Percentiles rank a stretch among this genome's conserved stretches.
phyloP scores from a whole-genome alignment of 2,113 vertebrate genomes.

The Oreocharis arfaki region DNA sequence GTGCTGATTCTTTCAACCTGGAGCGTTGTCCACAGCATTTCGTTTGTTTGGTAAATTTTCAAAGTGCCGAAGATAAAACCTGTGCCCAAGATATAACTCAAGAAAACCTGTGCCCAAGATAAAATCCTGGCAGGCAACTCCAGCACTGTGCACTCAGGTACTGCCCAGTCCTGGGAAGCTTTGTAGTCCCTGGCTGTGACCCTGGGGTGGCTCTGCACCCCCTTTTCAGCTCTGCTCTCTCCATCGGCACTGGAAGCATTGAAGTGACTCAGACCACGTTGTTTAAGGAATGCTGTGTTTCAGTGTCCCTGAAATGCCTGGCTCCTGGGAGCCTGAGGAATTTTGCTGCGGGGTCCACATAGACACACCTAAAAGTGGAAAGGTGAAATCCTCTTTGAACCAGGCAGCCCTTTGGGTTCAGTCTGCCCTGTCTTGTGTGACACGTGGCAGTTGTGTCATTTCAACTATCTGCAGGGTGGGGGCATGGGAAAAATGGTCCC shows the following conservation, averaged over 20 bases:
- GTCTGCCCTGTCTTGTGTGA: neutral
- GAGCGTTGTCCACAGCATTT: neutral
- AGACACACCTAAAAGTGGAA: neutral
- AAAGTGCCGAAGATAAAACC: neutral
- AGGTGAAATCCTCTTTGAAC: neutral
- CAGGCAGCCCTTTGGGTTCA: neutral
- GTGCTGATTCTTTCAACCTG: neutral
- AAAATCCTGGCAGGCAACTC: neutral
- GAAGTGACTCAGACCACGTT: fast-evolving
- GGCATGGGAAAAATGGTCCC: neutral
- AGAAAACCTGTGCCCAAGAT: neutral
- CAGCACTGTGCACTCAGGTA: fast-evolving
- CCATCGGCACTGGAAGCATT: neutral
- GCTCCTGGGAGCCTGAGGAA: neutral
- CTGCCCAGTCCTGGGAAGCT: neutral
- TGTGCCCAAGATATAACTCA: neutral
- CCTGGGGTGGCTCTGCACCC: neutral
- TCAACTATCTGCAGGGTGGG: neutral
- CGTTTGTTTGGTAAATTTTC: neutral
- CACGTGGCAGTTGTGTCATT: neutral
- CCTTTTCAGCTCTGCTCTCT: neutral
- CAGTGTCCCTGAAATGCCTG: neutral
- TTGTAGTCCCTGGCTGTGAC: neutral
- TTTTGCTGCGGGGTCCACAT: neutral
- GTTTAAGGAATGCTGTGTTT: neutral